Evolutionary conservation across 1,140 invertebrate species (phyloP).

Genomic region (Drosophila novamexicana): DNA sequence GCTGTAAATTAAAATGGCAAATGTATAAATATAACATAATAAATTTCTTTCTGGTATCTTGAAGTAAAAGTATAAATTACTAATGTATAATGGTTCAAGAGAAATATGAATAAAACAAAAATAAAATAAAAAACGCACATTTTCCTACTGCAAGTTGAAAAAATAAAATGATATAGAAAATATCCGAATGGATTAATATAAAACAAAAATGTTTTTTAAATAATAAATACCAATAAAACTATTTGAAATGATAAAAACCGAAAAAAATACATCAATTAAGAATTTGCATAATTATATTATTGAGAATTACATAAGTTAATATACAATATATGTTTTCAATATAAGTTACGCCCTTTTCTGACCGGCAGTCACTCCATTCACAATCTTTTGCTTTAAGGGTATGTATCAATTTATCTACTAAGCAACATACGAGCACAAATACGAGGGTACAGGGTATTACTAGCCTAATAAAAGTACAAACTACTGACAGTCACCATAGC

Average conservation of each 20-base stretch:
- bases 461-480: constrained; percentile 48
- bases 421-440: constrained; percentile 36
- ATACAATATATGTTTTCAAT: constrained; percentile 65
- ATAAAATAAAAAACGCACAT: too few relatives aligned
- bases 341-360: constrained; percentile 73
- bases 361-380: constrained; percentile 77
- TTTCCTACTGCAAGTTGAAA: not conserved
- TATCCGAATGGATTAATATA: not conserved
- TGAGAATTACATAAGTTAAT: constrained; percentile 60
- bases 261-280: constrained; percentile 50
- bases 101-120: too few relatives aligned
- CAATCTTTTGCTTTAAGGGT: constrained; percentile 48
- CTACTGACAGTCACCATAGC: constrained; percentile 32
- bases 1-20: too few relatives aligned
- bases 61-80: too few relatives aligned
- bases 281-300: constrained; percentile 69
- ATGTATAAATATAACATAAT: too few relatives aligned
- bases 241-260: constrained; percentile 40
- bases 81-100: too few relatives aligned
- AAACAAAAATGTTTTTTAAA: constrained; percentile 5
- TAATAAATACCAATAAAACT: constrained; percentile 26
- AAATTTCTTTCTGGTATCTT: too few relatives aligned
- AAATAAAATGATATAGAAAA: not conserved
- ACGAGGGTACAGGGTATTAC: constrained; percentile 17
- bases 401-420: constrained; percentile 56